Percentiles rank a stretch among this genome's conserved stretches.
Conservation (phyloP, 1,140 invertebrate species). For the Centruroides vittatus region DNA sequence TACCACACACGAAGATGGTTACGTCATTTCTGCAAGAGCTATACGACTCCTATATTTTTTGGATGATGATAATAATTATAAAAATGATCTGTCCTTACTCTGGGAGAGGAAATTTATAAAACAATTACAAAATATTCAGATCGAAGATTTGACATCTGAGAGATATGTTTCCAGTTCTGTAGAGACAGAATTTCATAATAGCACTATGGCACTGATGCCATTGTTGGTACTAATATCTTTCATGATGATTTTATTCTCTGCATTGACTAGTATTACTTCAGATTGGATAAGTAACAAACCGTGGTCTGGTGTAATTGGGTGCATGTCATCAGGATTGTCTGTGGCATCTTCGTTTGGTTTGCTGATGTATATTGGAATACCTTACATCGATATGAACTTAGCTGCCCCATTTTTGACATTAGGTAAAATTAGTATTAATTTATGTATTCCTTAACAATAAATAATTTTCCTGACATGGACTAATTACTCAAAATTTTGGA, state of each 20-base stretch:
- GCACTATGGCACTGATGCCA: slow-evolving; percentile 70
- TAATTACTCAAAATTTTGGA: too few species aligned
- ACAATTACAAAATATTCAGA: slow-evolving; percentile 53
- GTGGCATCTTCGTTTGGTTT: slow-evolving; percentile 77
- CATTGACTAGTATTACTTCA: slow-evolving; percentile 52
- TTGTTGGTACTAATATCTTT: slow-evolving; percentile 73
- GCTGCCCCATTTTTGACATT: slow-evolving; percentile 88
- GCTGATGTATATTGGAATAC: slow-evolving; percentile 72
- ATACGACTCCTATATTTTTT: slow-evolving; percentile 73
- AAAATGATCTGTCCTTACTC: slow-evolving; percentile 58
- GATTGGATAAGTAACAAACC: slow-evolving; percentile 80
- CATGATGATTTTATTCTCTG: slow-evolving; percentile 48
- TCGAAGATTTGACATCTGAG: slow-evolving; percentile 63
- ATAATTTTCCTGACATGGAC: too few species aligned
- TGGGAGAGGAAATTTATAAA: slow-evolving; percentile 75
- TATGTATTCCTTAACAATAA: too few species aligned
- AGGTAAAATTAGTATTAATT: slow-evolving; percentile 41
- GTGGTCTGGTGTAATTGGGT: slow-evolving; percentile 76
- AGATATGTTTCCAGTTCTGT: slow-evolving; percentile 70
- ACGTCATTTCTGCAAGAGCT: slow-evolving; percentile 56
- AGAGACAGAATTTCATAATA: slow-evolving; percentile 73
- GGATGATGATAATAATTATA: slow-evolving; percentile 52
- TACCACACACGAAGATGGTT: slow-evolving; percentile 50
- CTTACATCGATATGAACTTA: slow-evolving; percentile 89
- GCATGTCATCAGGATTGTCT: slow-evolving; percentile 74